Percentiles rank a stretch among this genome's conserved stretches.
Evolutionary conservation across 1,140 invertebrate genomes (phyloP).

Genomic region (Bombus vancouverensis): DNA sequence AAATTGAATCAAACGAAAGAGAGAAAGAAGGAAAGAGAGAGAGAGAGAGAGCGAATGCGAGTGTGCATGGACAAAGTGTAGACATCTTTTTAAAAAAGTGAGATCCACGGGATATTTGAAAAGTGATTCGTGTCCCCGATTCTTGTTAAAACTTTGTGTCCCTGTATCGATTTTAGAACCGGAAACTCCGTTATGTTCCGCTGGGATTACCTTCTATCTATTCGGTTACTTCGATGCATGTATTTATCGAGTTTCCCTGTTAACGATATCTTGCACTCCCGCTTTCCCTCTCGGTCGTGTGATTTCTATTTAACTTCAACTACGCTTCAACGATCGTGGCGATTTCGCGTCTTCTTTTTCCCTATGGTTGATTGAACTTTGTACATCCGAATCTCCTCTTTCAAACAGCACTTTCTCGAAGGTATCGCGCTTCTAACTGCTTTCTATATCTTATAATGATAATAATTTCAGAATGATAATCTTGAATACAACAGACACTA

Average conservation of each 20-base stretch:
- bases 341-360: neutral
- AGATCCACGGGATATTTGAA: neutral
- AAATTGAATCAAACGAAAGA: slow-evolving; percentile 26
- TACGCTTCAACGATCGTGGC: slow-evolving; percentile 8
- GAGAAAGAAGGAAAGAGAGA: slow-evolving; percentile 6
- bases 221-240: neutral
- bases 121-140: slow-evolving; percentile 29
- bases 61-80: slow-evolving; percentile 21
- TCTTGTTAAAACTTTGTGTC: neutral
- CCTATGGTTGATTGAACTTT: neutral
- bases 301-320: slow-evolving; percentile 12
- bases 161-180: neutral
- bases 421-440: neutral
- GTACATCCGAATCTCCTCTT: neutral
- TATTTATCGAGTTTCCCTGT: neutral
- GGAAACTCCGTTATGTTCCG: neutral
- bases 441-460: neutral
- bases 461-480: neutral
- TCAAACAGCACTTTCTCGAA: neutral
- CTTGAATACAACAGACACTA: too few species aligned
- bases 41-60: neutral
- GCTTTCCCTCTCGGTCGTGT: slow-evolving; percentile 27
- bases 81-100: slow-evolving; percentile 12
- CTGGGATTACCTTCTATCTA: neutral
- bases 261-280: neutral